Conservation (phyloP, 1,140 invertebrate species). For the Paraescarpia echinospica region DNA sequence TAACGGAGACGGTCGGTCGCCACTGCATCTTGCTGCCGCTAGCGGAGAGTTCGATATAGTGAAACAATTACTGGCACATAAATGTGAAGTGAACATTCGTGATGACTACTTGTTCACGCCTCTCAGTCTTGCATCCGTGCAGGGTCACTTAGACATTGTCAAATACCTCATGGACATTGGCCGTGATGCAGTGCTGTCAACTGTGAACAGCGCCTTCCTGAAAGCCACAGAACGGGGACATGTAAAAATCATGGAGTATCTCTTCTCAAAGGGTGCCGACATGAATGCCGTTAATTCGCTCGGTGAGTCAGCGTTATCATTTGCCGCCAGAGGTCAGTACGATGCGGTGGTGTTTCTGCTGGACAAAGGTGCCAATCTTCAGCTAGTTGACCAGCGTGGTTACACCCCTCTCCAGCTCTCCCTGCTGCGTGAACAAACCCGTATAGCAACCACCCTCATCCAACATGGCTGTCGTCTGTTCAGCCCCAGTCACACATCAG, state of each 20-base stretch:
- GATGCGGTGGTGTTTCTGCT: conserved; percentile 16
- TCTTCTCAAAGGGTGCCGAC: conserved; percentile 22
- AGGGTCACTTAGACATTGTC: conserved; percentile 21
- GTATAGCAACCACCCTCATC: conserved; percentile 13
- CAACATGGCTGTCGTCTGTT: not conserved
- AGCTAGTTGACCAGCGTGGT: conserved; percentile 15
- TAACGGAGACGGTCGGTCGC: conserved; percentile 19
- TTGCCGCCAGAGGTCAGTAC: conserved; percentile 24
- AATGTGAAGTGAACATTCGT: conserved; percentile 1
- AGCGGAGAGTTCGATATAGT: conserved; percentile 23
- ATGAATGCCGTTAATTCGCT: conserved; percentile 17
- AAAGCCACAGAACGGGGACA: conserved; percentile 23
- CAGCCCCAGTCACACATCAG: not conserved
- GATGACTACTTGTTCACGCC: conserved; percentile 23
- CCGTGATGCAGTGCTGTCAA: not conserved
- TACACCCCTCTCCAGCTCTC: conserved; percentile 23
- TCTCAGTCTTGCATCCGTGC: conserved; percentile 18
- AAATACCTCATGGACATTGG: conserved; percentile 18
- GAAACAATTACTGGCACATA: not conserved
- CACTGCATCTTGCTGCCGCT: conserved; percentile 24
- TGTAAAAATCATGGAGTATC: conserved; percentile 8
- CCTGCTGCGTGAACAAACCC: conserved; percentile 18
- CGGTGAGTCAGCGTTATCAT: conserved; percentile 16
- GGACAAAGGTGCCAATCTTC: not conserved
- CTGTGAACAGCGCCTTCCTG: conserved; percentile 3